Percentiles rank a stretch among this genome's conserved stretches.
These are phyloP conservation scores for Sebastes nivosus DNA, from an alignment of 2,797 vertebrate species.

Conservation along the genomic window DNA sequence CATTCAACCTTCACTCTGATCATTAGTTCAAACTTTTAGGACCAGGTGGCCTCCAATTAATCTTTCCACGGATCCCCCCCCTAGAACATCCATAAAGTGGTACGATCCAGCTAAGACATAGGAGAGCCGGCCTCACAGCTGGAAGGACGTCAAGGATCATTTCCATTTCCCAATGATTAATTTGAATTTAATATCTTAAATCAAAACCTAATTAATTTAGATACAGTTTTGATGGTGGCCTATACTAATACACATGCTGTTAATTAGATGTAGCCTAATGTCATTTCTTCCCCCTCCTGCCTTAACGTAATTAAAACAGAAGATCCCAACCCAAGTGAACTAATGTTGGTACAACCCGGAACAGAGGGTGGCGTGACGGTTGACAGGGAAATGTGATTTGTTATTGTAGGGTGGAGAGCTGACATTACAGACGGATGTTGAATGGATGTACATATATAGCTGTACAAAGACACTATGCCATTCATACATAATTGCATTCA, in stretches of 20 bases:
- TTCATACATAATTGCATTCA: background rate
- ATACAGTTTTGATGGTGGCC: slow-evolving; percentile 94
- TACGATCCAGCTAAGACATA: slow-evolving; percentile 74
- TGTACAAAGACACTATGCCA: background rate
- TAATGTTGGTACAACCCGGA: slow-evolving; percentile 84
- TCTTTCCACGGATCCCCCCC: slow-evolving; percentile 88
- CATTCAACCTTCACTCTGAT: background rate
- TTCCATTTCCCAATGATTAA: slow-evolving; percentile 96
- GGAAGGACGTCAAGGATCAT: slow-evolving; percentile 92
- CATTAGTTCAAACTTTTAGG: slow-evolving; percentile 22
- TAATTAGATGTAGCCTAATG: slow-evolving; percentile 93
- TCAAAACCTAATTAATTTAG: slow-evolving; percentile 98
- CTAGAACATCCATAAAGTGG: background rate
- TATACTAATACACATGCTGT: slow-evolving; percentile 92
- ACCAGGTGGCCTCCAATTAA: background rate
- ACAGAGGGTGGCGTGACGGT: slow-evolving; percentile 52
- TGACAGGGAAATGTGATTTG: slow-evolving; percentile 41
- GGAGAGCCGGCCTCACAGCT: slow-evolving; percentile 87
- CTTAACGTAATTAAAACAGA: slow-evolving; percentile 88
- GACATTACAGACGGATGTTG: background rate
- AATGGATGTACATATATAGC: background rate
- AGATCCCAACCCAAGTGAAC: slow-evolving; percentile 84
- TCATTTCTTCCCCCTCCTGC: slow-evolving; percentile 64
- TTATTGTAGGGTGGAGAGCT: slow-evolving; percentile 1
- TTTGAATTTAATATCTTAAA: slow-evolving; percentile 98